These are phyloP conservation scores for Pollimyrus isidori DNA, from an alignment of 2,113 vertebrate genomes.

Conservation along the genomic window DNA sequence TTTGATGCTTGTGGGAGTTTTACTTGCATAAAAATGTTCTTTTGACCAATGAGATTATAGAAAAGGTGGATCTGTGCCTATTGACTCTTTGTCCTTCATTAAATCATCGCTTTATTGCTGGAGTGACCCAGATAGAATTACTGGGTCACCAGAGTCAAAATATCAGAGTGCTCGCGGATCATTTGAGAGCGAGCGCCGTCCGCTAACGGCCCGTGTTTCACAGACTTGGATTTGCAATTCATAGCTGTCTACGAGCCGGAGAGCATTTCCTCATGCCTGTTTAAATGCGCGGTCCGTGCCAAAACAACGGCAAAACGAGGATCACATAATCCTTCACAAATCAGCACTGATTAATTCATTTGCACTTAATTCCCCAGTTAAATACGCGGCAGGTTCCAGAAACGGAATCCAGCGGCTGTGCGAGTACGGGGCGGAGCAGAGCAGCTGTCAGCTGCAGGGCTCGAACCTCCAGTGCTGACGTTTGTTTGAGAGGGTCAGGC, in stretches of 20 bases:
- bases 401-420: neutral
- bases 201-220: neutral
- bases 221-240: slow-evolving; percentile 4
- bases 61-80: neutral
- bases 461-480: neutral
- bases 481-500: neutral
- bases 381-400: slow-evolving; percentile 3
- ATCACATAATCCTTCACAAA: slow-evolving; percentile 2
- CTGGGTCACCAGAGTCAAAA: neutral
- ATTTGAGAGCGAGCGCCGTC: neutral
- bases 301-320: neutral
- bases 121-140: neutral
- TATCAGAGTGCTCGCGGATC: neutral
- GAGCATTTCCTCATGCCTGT: neutral
- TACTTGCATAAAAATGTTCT: neutral
- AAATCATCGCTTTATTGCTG: neutral
- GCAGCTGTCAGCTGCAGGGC: slow-evolving; percentile 10
- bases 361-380: slow-evolving; percentile 11
- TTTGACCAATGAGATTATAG: neutral
- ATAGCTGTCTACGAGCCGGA: neutral
- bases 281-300: neutral
- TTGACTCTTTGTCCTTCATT: neutral
- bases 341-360: slow-evolving; percentile 12
- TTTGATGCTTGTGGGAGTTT: neutral
- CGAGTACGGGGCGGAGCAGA: neutral